These are phyloP conservation scores for Trichechus manatus DNA, from an alignment of 2,113 vertebrate genomes.

Conservation along the genomic window DNA sequence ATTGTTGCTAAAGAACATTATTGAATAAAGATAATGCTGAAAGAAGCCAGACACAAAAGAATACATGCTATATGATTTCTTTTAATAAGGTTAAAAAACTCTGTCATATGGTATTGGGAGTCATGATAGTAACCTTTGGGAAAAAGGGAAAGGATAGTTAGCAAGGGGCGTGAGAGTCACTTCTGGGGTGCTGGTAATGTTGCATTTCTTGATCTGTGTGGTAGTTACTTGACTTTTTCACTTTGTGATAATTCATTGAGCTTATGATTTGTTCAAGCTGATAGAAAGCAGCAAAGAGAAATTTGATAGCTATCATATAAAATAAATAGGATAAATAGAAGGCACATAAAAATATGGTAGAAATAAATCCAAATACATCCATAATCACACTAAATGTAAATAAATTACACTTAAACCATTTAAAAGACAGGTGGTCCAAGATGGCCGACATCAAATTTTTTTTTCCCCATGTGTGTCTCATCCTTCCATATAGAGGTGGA, in stretches of 20 bases:
- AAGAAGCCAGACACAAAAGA: background rate
- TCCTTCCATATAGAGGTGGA: background rate
- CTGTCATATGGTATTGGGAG: background rate
- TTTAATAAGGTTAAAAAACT: constrained; percentile 29
- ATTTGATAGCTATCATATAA: constrained; percentile 22
- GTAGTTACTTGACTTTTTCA: constrained; percentile 5
- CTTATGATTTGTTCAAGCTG: constrained; percentile 33
- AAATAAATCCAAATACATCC: constrained; percentile 41
- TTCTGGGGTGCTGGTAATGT: background rate
- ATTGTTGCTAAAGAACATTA: constrained; percentile 4
- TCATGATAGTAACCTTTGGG: constrained; percentile 19
- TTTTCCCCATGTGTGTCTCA: background rate
- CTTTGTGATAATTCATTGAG: constrained; percentile 22
- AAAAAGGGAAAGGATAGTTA: background rate
- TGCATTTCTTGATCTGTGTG: constrained; percentile 30
- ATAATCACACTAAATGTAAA: constrained; percentile 27
- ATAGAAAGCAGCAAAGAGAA: constrained; percentile 56
- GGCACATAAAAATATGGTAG: constrained; percentile 14
- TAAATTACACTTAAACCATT: constrained; percentile 35
- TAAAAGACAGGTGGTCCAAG: constrained; percentile 47
- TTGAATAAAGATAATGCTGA: constrained; percentile 26
- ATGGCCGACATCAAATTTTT: background rate
- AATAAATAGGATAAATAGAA: constrained; percentile 8
- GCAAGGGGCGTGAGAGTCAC: background rate
- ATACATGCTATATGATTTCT: background rate